These are phyloP conservation scores for Drosophila neonasuta DNA, from an alignment of 2,888 invertebrate species.

Conservation along the genomic window DNA sequence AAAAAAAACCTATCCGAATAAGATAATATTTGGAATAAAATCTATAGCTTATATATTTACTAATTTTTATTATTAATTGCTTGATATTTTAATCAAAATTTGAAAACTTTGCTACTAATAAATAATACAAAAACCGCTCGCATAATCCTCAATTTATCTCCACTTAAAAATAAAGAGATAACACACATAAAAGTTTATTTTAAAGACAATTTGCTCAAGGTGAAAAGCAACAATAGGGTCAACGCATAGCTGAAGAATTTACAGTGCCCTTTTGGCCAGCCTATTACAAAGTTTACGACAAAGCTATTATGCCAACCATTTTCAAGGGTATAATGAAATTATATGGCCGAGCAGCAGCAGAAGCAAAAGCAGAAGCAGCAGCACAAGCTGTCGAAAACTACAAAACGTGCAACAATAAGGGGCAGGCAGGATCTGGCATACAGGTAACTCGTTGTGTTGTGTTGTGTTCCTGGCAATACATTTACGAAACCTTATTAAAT, in stretches of 20 bases:
- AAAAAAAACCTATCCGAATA: too few species aligned
- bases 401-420: constrained; percentile 60
- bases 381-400: constrained; percentile 67
- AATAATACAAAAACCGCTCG: not conserved
- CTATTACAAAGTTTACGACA: constrained; percentile 17
- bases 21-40: too few species aligned
- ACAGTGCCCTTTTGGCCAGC: not conserved
- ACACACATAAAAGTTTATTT: not conserved
- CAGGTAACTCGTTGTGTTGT: constrained; percentile 7
- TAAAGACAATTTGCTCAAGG: not conserved
- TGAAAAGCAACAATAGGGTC: not conserved
- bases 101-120: not conserved
- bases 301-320: constrained; percentile 31
- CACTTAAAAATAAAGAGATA: not conserved
- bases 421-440: constrained; percentile 10
- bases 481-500: constrained; percentile 69
- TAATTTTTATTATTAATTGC: too few species aligned
- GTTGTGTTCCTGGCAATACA: constrained; percentile 48
- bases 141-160: not conserved
- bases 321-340: constrained; percentile 61
- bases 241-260: not conserved
- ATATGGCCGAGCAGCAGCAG: constrained; percentile 31
- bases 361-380: not conserved
- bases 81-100: too few species aligned
- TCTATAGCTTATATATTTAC: too few species aligned